A percentile compares a stretch with the other conserved stretches of the same genome.
phyloP scores from a whole-genome alignment of 2,113 vertebrate species.

The Eptesicus fuscus region DNA sequence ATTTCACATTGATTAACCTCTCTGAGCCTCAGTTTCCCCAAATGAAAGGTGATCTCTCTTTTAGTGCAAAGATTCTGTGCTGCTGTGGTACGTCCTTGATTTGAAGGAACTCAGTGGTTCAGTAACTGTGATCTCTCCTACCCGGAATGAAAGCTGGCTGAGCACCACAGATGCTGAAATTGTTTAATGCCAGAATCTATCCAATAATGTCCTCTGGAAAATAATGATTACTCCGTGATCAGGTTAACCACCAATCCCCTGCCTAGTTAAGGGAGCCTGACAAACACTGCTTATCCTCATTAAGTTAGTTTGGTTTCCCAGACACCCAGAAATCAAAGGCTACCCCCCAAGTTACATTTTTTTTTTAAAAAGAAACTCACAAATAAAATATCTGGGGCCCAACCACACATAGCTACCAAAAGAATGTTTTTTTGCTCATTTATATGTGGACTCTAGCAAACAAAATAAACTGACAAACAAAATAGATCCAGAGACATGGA shows the following conservation, averaged over 20 bases:
- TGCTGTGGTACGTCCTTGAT: background rate
- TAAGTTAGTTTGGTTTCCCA: background rate
- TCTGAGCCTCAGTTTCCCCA: slow-evolving; percentile 17
- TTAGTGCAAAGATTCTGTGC: background rate
- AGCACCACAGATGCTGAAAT: background rate
- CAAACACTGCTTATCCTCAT: background rate
- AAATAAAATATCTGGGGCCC: background rate
- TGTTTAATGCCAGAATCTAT: background rate
- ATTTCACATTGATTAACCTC: background rate
- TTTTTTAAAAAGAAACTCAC: background rate
- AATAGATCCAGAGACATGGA: no score
- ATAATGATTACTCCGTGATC: background rate
- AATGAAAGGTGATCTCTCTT: background rate
- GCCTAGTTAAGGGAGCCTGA: background rate
- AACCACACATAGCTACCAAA: background rate
- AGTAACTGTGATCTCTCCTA: background rate
- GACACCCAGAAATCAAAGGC: background rate
- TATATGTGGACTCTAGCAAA: no score
- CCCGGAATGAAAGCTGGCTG: background rate
- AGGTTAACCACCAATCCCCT: background rate
- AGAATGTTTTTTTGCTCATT: background rate
- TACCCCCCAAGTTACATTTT: background rate
- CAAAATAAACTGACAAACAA: no score
- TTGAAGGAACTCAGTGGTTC: background rate
- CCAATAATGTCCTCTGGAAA: background rate